phyloP scores from a whole-genome alignment of 30 jellyfish, hydroid and myxozoan species.

The Rhopilema esculentum region DNA sequence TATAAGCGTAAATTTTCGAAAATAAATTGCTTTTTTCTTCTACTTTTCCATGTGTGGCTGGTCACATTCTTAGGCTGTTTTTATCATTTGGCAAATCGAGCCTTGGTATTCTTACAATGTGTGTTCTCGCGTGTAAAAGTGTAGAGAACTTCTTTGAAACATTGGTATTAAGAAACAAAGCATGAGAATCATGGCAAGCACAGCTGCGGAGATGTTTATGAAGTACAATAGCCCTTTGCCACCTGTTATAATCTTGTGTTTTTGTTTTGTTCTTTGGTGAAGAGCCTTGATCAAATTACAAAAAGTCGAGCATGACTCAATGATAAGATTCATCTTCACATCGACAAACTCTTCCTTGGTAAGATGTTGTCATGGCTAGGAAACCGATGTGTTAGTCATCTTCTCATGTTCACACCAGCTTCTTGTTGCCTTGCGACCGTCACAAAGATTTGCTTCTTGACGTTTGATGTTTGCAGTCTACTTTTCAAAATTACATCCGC shows the following conservation, averaged over 20 bases:
- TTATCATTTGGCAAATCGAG: no score
- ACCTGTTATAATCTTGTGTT: constrained; percentile 18
- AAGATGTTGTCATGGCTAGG: neutral
- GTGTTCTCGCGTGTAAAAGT: no score
- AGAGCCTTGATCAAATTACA: neutral
- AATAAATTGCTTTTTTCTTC: no score
- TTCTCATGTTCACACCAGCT: neutral
- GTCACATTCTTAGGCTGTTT: no score
- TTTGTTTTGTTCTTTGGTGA: neutral
- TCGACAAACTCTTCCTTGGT: neutral
- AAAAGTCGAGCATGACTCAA: neutral
- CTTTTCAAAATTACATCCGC: neutral
- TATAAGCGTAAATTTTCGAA: no score
- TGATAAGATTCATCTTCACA: neutral
- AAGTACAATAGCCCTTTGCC: neutral
- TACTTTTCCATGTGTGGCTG: no score
- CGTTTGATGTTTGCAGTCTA: neutral
- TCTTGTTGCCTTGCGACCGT: neutral
- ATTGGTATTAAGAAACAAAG: neutral
- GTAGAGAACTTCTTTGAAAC: no score
- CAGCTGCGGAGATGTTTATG: constrained; percentile 5
- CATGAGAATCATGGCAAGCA: neutral
- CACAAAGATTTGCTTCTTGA: neutral
- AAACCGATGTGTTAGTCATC: neutral
- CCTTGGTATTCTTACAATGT: no score